phyloP scores from a whole-genome alignment of 2,113 vertebrate genomes.

The Butastur rufipennis region DNA sequence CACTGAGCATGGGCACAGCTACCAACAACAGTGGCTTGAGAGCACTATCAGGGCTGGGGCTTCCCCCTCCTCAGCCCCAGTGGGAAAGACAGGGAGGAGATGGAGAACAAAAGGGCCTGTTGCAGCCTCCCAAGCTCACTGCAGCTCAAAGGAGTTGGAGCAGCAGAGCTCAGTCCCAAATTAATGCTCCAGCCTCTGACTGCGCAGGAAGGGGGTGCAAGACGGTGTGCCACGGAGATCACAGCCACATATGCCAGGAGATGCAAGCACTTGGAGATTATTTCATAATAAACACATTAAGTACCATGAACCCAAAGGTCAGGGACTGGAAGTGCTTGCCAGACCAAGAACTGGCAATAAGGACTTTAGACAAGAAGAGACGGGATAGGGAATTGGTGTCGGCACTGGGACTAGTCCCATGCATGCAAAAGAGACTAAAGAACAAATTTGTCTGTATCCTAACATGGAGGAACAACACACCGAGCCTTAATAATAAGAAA shows the following conservation, averaged over 20 bases:
- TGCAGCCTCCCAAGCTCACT: not conserved
- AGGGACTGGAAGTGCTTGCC: not conserved
- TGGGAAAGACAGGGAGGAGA: no score
- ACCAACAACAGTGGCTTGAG: not conserved
- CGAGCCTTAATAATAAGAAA: not conserved
- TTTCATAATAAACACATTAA: not conserved
- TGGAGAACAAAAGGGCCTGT: not conserved
- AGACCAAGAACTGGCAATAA: not conserved
- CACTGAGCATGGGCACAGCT: accelerated
- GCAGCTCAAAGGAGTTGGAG: not conserved
- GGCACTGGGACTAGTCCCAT: not conserved
- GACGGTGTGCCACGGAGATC: not conserved
- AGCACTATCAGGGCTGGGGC: not conserved
- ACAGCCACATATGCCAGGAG: not conserved
- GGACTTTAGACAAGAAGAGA: not conserved
- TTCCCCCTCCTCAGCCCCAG: not conserved
- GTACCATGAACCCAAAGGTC: not conserved
- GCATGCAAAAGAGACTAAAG: not conserved
- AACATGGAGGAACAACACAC: not conserved
- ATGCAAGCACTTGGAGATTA: not conserved
- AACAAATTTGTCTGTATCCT: not conserved
- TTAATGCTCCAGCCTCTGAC: not conserved
- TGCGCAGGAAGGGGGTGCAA: no score
- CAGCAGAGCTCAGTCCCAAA: not conserved
- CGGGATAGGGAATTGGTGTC: not conserved